A percentile compares a stretch with the other conserved stretches of the same genome.
Conservation (phyloP, 2,797 vertebrate genomes). For the Poeciliopsis paucimaculata region DNA sequence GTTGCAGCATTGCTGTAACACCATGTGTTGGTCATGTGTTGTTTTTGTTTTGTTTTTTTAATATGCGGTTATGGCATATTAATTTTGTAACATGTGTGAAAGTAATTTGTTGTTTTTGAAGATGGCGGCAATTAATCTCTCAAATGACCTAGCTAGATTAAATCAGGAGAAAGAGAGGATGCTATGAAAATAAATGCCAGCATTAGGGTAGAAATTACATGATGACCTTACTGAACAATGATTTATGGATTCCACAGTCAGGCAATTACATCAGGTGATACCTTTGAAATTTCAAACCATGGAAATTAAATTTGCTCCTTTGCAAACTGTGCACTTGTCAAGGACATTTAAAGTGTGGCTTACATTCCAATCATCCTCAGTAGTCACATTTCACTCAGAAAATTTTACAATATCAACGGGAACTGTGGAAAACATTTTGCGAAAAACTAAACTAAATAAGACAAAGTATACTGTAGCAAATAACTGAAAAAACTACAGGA, state of each 20-base stretch:
- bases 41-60: conserved; percentile 28
- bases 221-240: conserved; percentile 91
- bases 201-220: conserved; percentile 88
- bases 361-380: conserved; percentile 47
- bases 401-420: conserved; percentile 51
- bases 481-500: no score
- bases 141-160: conserved; percentile 78
- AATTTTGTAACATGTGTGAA: conserved; percentile 75
- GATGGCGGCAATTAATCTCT: conserved; percentile 83
- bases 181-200: conserved; percentile 81
- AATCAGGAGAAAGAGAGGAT: conserved; percentile 76
- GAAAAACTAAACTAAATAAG: conserved; percentile 43
- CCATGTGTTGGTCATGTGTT: neutral
- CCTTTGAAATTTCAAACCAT: conserved; percentile 86
- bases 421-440: conserved; percentile 33
- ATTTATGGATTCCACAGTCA: conserved; percentile 94
- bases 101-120: conserved; percentile 84
- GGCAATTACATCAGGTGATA: conserved; percentile 92
- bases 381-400: conserved; percentile 55
- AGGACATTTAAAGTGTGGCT: conserved; percentile 74
- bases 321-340: conserved; percentile 77
- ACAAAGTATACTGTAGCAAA: neutral
- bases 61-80: conserved; percentile 48
- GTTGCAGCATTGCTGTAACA: conserved; percentile 19
- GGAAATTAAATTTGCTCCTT: conserved; percentile 80